Percentiles rank a stretch among this genome's conserved stretches.
phyloP scores from a whole-genome alignment of 2,888 invertebrate species.

The Blastobasis adustella region DNA sequence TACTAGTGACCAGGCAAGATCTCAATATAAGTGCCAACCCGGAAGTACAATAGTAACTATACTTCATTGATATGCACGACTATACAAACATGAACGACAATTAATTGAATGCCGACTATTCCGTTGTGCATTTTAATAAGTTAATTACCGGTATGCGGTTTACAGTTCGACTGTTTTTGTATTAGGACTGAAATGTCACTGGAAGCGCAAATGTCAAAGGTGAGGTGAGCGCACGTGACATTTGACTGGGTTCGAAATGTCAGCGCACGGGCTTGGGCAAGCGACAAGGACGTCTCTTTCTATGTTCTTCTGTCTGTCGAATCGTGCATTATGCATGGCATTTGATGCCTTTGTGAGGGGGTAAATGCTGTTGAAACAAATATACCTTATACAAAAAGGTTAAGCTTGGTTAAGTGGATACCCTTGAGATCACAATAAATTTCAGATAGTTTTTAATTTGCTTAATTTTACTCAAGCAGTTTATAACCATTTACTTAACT shows the following conservation, averaged over 20 bases:
- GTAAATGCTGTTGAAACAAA: conserved; percentile 56
- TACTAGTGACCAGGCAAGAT: too few relatives aligned
- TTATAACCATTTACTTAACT: too few relatives aligned
- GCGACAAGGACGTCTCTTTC: conserved; percentile 72
- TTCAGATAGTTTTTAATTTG: too few relatives aligned
- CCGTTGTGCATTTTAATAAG: too few relatives aligned
- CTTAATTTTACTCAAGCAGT: too few relatives aligned
- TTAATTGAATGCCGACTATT: too few relatives aligned
- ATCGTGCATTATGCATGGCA: conserved; percentile 64
- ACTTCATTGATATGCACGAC: too few relatives aligned
- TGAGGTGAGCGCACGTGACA: conserved; percentile 65
- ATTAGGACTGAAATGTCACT: conserved; percentile 55
- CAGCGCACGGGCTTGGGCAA: conserved; percentile 71
- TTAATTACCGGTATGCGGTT: too few relatives aligned
- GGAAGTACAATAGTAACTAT: too few relatives aligned
- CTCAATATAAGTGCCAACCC: too few relatives aligned
- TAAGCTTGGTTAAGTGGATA: conserved; percentile 52
- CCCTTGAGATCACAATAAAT: conserved; percentile 52
- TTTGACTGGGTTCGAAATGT: conserved; percentile 67
- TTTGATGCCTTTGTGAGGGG: conserved; percentile 57
- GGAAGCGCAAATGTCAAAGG: conserved; percentile 61
- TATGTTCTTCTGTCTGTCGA: conserved; percentile 57
- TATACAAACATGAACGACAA: too few relatives aligned
- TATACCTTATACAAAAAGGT: conserved; percentile 52
- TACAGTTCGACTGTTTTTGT: conserved; percentile 13